A percentile compares a stretch with the other conserved stretches of the same genome.
Conservation (phyloP, 1,140 invertebrate genomes). For the Cyclargus thomasi region DNA sequence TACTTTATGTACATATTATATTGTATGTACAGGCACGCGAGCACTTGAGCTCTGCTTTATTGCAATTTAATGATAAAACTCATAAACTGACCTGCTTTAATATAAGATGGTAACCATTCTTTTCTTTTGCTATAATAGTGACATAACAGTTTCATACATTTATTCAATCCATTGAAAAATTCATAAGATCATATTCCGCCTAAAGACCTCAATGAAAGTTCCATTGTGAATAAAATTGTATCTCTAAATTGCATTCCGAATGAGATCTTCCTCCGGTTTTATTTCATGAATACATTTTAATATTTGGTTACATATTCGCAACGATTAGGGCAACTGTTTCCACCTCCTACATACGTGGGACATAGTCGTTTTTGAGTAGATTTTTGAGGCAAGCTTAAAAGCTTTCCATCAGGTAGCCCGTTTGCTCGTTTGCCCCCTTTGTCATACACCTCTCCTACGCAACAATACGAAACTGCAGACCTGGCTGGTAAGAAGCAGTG, state of each 20-base stretch:
- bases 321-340: not conserved
- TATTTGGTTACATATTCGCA: not conserved
- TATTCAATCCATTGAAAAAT: constrained; percentile 12
- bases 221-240: constrained; percentile 10
- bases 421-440: no score
- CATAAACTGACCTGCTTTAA: not conserved
- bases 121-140: not conserved
- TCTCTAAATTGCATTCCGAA: constrained; percentile 2
- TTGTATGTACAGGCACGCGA: no score
- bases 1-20: no score
- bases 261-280: not conserved
- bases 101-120: not conserved
- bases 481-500: no score
- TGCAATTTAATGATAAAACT: no score
- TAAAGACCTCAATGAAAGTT: constrained; percentile 10
- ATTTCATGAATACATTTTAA: not conserved
- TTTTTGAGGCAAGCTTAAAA: no score
- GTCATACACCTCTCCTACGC: no score
- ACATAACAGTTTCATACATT: not conserved
- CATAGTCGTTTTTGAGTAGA: no score
- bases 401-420: no score
- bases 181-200: constrained; percentile 8
- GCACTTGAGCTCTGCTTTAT: no score
- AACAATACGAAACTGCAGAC: no score
- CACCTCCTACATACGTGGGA: no score